Evolutionary conservation across 2,888 invertebrate species (phyloP).

Genomic region (Dicyrtoma fusca): DNA sequence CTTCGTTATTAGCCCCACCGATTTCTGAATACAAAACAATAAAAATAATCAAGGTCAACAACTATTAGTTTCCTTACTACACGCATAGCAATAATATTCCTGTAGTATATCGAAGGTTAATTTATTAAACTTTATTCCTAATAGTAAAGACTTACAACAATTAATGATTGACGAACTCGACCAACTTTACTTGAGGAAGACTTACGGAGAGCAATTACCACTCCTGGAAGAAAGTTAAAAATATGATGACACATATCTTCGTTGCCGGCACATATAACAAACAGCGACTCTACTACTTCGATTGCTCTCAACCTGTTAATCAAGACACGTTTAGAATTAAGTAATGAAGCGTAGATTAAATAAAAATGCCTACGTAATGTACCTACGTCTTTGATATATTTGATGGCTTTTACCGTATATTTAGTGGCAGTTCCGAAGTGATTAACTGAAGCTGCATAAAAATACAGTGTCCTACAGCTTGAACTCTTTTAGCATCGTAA

Average conservation of each 20-base stretch:
- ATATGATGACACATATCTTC: slow-evolving; percentile 36
- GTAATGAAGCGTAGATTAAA: too few species aligned
- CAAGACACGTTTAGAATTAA: not conserved
- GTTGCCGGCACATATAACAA: slow-evolving; percentile 34
- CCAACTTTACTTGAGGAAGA: slow-evolving; percentile 40
- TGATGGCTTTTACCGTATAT: slow-evolving; percentile 40
- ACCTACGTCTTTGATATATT: too few species aligned
- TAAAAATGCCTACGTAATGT: too few species aligned
- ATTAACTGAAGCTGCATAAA: slow-evolving; percentile 43
- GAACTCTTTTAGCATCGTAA: slow-evolving; percentile 36
- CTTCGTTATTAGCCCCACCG: not conserved
- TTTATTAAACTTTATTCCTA: not conserved
- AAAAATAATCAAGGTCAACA: not conserved
- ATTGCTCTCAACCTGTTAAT: slow-evolving; percentile 37
- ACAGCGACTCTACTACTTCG: slow-evolving; percentile 35
- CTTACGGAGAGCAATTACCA: slow-evolving; percentile 42
- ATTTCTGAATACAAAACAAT: slow-evolving; percentile 16
- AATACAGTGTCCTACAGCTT: slow-evolving; percentile 46
- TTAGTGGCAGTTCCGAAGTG: slow-evolving; percentile 17
- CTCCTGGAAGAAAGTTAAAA: slow-evolving; percentile 52
- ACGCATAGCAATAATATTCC: too few species aligned
- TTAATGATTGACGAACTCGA: slow-evolving; percentile 33
- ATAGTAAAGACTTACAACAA: slow-evolving; percentile 33
- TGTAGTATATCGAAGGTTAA: too few species aligned
- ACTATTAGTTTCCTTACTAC: not conserved